These are phyloP conservation scores for Ichneumon xanthorius DNA, from an alignment of 2,888 invertebrate species.

Conservation along the genomic window DNA sequence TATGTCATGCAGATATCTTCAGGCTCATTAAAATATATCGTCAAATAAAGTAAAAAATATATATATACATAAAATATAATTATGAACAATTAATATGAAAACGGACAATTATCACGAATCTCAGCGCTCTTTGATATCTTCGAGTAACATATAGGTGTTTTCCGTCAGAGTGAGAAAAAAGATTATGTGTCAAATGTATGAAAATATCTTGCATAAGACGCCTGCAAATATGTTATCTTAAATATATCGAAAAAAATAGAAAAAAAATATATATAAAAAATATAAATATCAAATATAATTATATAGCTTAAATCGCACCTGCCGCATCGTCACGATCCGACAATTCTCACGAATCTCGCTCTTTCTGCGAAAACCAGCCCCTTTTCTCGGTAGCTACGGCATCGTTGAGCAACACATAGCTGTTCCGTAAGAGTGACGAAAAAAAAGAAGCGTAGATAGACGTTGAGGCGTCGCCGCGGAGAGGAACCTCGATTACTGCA, in stretches of 20 bases:
- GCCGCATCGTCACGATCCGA: neutral
- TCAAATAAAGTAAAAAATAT: no score
- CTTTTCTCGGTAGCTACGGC: conserved; percentile 31
- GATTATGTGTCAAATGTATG: neutral
- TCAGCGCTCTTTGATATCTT: no score
- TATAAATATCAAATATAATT: neutral
- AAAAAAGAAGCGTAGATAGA: conserved; percentile 16
- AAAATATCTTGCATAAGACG: neutral
- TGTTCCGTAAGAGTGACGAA: neutral
- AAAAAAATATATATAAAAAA: neutral
- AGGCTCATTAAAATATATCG: no score
- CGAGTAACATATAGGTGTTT: no score
- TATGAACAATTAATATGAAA: no score
- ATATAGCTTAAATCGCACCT: neutral
- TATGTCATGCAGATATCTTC: no score
- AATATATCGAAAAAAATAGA: no score
- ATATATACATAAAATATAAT: no score
- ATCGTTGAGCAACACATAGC: conserved; percentile 35
- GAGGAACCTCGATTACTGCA: conserved; percentile 30
- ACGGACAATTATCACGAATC: no score
- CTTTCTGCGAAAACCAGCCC: conserved; percentile 40
- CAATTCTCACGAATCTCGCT: conserved; percentile 5
- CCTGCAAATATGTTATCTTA: neutral
- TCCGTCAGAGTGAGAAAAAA: neutral
- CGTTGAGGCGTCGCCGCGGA: conserved; percentile 3